phyloP scores from a whole-genome alignment of 2,888 invertebrate species.

The Agapostemon virescens region DNA sequence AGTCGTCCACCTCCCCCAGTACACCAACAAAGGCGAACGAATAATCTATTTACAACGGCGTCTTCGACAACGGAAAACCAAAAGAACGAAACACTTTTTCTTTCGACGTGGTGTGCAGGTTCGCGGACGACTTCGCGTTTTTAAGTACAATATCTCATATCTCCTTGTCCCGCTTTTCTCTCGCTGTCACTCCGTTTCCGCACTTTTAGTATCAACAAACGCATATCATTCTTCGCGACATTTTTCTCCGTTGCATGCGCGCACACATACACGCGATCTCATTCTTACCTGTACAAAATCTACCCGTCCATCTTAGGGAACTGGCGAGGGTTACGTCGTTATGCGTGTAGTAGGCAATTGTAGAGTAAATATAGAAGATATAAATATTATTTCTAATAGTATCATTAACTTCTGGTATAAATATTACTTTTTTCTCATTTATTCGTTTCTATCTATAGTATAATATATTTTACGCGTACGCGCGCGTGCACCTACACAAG shows the following conservation, averaged over 20 bases:
- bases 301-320: slow-evolving; percentile 30
- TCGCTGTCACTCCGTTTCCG: neutral
- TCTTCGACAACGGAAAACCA: slow-evolving; percentile 2
- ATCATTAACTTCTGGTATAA: slow-evolving; percentile 67
- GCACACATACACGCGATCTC: neutral
- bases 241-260: neutral
- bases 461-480: slow-evolving; percentile 38
- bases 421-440: slow-evolving; percentile 63
- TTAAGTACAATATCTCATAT: slow-evolving; percentile 71
- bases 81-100: slow-evolving; percentile 16
- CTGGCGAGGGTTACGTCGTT: slow-evolving; percentile 45
- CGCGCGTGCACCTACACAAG: neutral
- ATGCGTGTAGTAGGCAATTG: slow-evolving; percentile 46
- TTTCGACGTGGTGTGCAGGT: slow-evolving; percentile 24
- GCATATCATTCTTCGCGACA: neutral
- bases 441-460: slow-evolving; percentile 56
- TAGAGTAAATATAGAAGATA: slow-evolving; percentile 67
- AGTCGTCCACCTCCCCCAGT: slow-evolving; percentile 37
- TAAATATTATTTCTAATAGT: slow-evolving; percentile 69
- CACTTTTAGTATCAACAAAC: slow-evolving; percentile 27
- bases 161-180: neutral
- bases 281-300: slow-evolving; percentile 36
- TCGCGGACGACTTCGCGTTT: slow-evolving; percentile 25
- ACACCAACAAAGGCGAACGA: neutral
- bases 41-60: neutral